A percentile compares a stretch with the other conserved stretches of the same genome.
phyloP scores from a whole-genome alignment of 1,140 invertebrate genomes.

The Cotesia glomerata region DNA sequence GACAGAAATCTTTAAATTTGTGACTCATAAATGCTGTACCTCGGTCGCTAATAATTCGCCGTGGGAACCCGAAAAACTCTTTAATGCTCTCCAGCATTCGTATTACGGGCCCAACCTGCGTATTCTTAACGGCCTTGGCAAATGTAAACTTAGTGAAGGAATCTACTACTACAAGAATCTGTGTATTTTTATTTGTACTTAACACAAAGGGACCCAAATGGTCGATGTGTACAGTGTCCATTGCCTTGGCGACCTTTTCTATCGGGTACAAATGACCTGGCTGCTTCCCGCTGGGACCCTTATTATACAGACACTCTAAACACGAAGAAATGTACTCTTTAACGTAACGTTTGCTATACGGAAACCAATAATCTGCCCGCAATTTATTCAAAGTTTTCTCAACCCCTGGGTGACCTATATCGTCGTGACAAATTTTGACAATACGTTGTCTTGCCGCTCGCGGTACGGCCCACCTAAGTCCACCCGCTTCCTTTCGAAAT shows the following conservation, averaged over 20 bases:
- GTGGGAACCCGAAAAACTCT: slow-evolving; percentile 39
- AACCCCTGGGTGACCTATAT: slow-evolving; percentile 40
- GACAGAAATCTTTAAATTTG: slow-evolving; percentile 33
- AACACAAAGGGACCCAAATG: too few species aligned
- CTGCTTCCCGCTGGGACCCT: slow-evolving; percentile 22
- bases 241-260: neutral
- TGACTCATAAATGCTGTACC: slow-evolving; percentile 40
- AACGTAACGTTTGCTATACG: slow-evolving; percentile 25
- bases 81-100: too few species aligned
- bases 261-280: slow-evolving; percentile 24
- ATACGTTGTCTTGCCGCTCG: slow-evolving; percentile 41
- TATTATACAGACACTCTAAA: slow-evolving; percentile 23
- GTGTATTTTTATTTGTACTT: too few species aligned
- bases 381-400: slow-evolving; percentile 40
- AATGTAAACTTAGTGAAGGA: too few species aligned
- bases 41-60: slow-evolving; percentile 46
- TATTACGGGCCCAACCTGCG: too few species aligned
- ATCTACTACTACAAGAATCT: too few species aligned
- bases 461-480: slow-evolving; percentile 34
- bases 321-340: slow-evolving; percentile 32
- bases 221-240: too few species aligned
- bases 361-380: slow-evolving; percentile 39
- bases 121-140: too few species aligned
- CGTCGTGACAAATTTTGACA: slow-evolving; percentile 46
- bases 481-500: too few species aligned